phyloP scores from a whole-genome alignment of 2,888 invertebrate genomes.

The Lochmaea crataegi region DNA sequence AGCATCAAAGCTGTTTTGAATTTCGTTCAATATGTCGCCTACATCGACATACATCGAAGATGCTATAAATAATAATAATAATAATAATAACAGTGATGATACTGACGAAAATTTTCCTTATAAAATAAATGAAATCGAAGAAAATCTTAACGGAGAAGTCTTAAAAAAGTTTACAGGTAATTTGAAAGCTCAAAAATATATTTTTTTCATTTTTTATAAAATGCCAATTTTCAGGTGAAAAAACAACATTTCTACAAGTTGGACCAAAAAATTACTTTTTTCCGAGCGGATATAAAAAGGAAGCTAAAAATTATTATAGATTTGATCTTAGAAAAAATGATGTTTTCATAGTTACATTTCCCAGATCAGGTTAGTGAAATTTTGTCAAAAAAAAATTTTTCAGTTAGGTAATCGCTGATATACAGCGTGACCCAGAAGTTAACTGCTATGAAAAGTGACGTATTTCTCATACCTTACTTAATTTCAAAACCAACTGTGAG shows the following conservation, averaged over 20 bases:
- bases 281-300: slow-evolving; percentile 73
- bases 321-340: slow-evolving; percentile 76
- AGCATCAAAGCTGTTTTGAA: neutral
- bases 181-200: neutral
- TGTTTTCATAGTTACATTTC: slow-evolving; percentile 81
- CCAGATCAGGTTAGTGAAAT: slow-evolving; percentile 75
- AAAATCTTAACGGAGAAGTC: neutral
- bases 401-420: no score
- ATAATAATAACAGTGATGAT: no score
- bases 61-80: neutral
- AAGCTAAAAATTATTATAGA: slow-evolving; percentile 76
- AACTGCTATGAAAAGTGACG: no score
- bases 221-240: slow-evolving; percentile 66
- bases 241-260: slow-evolving; percentile 79
- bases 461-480: no score
- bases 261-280: slow-evolving; percentile 81
- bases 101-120: slow-evolving; percentile 3
- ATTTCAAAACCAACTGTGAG: no score
- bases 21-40: neutral
- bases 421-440: no score
- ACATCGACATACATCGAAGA: neutral
- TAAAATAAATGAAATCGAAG: neutral
- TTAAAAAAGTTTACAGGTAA: slow-evolving; percentile 7
- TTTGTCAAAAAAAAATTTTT: no score
- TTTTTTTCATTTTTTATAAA: no score